phyloP scores from a whole-genome alignment of 2,113 vertebrate species.

The Progne subis region DNA sequence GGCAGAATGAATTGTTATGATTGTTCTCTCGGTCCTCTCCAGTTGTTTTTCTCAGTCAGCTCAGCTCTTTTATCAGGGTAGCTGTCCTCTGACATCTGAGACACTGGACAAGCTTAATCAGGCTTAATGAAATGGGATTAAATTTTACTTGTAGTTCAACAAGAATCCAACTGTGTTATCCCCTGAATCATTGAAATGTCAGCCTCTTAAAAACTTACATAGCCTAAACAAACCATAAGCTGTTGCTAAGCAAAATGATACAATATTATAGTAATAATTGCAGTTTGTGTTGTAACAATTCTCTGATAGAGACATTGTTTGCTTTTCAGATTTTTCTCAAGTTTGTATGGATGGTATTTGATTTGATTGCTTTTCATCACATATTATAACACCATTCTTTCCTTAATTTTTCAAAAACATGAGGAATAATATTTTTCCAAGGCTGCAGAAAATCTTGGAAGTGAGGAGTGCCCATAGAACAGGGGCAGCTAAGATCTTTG shows the following conservation, averaged over 20 bases:
- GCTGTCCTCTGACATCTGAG: conserved; percentile 5
- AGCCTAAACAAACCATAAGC: conserved; percentile 57
- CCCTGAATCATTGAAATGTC: conserved; percentile 41
- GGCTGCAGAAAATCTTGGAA: conserved; percentile 33
- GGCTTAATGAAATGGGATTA: conserved; percentile 56
- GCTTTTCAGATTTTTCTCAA: conserved; percentile 53
- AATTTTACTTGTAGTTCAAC: conserved; percentile 53
- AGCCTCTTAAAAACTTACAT: conserved; percentile 51
- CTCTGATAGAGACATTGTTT: conserved; percentile 44
- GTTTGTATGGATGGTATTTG: conserved; percentile 25
- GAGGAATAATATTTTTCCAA: conserved; percentile 11
- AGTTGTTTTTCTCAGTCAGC: not conserved
- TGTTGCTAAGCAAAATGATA: conserved; percentile 68
- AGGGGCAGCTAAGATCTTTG: not conserved
- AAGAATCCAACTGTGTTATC: conserved; percentile 13
- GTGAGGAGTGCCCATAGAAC: not conserved
- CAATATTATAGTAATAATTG: conserved; percentile 13
- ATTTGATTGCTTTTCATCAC: conserved; percentile 27
- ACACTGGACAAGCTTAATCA: conserved; percentile 30
- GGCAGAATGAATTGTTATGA: not conserved
- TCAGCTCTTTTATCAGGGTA: not conserved
- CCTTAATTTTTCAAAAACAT: conserved; percentile 44
- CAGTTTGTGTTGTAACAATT: conserved; percentile 13
- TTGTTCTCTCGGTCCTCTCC: not conserved
- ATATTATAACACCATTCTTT: not conserved